Conservation (phyloP, 2,113 vertebrate species). For the Gila orcuttii region DNA sequence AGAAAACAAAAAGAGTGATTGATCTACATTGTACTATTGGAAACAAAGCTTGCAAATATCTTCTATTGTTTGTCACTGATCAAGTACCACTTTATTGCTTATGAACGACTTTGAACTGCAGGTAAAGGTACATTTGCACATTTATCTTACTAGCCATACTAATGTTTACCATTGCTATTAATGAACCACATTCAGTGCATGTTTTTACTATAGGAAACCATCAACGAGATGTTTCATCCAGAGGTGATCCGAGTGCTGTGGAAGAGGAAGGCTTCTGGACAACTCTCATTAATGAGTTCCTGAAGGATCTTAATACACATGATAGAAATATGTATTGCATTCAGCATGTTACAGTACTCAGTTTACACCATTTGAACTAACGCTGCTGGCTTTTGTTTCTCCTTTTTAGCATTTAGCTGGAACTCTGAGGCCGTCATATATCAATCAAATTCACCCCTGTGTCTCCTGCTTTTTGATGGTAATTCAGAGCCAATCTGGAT, state of each 20-base stretch:
- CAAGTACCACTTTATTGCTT: neutral
- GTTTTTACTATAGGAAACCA: neutral
- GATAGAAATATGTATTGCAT: neutral
- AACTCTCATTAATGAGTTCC: neutral
- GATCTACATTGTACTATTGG: neutral
- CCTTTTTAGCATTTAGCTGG: neutral
- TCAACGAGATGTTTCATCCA: no score
- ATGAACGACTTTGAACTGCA: neutral
- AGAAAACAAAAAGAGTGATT: neutral
- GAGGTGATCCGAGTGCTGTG: neutral
- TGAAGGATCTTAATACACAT: no score
- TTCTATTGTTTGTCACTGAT: neutral
- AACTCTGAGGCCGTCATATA: neutral
- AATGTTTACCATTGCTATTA: neutral
- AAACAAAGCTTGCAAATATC: neutral
- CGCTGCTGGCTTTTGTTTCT: neutral
- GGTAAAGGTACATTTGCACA: neutral
- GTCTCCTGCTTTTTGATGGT: constrained; percentile 7
- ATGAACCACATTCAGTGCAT: neutral
- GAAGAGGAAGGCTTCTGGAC: neutral
- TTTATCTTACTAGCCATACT: neutral
- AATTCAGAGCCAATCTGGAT: constrained; percentile 6
- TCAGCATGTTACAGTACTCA: neutral
- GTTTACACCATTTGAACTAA: neutral
- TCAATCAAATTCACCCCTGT: neutral